A percentile compares a stretch with the other conserved stretches of the same genome.
Evolutionary conservation across 2,113 vertebrate species (phyloP).

Genomic region (Bubo blakistoni): DNA sequence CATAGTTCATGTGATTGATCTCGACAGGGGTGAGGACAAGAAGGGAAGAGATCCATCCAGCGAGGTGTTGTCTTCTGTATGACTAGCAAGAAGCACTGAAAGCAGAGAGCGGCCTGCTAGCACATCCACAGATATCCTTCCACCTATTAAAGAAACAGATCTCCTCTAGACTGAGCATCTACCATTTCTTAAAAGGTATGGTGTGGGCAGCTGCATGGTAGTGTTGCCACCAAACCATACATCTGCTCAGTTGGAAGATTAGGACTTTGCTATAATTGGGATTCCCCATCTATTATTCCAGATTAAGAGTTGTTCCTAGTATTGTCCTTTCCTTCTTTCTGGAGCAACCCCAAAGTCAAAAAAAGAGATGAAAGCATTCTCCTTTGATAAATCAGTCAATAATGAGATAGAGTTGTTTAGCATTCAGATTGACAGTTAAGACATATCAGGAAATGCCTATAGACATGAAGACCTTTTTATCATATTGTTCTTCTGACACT

Average conservation of each 20-base stretch:
- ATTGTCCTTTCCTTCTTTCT: conserved; percentile 9
- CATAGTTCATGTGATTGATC: conserved; percentile 76
- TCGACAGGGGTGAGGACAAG: conserved; percentile 79
- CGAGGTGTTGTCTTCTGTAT: conserved; percentile 88
- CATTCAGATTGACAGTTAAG: conserved; percentile 64
- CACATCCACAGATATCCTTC: conserved; percentile 63
- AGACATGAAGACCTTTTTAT: conserved; percentile 61
- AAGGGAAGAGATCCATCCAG: conserved; percentile 81
- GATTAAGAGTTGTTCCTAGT: conserved; percentile 20
- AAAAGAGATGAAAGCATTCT: conserved; percentile 7
- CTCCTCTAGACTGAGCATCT: conserved; percentile 67
- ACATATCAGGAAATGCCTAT: conserved; percentile 57
- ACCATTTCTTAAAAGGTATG: neutral
- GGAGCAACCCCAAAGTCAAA: conserved; percentile 8
- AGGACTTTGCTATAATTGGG: conserved; percentile 15
- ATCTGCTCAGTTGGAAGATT: neutral
- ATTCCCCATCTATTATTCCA: conserved; percentile 37
- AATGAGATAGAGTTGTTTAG: conserved; percentile 57
- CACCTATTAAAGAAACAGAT: conserved; percentile 82
- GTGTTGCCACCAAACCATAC: neutral
- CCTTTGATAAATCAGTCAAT: conserved; percentile 47
- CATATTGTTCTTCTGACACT: conserved; percentile 65
- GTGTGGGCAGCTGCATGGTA: neutral
- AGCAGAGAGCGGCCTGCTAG: conserved; percentile 78
- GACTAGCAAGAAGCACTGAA: conserved; percentile 88